Evolutionary conservation across 1,140 invertebrate genomes (phyloP), one percentile per base, ranked within the genome.

Genomic region (Argopecten irradians): DNA sequence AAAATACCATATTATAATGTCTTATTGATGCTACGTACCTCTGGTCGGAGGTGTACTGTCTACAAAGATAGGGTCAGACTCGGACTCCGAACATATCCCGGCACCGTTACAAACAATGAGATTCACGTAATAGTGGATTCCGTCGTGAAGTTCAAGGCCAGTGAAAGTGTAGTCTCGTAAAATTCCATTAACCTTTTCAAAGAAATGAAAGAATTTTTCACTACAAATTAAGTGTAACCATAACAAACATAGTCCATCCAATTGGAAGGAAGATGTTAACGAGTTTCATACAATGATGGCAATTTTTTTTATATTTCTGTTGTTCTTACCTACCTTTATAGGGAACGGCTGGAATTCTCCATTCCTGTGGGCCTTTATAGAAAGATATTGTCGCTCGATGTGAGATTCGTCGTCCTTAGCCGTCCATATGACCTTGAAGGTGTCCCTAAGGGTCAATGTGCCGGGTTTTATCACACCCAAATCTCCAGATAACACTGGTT

Each of bases 101-200:
- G 92, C 92, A 36, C 90, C 82, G 82, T 93, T 93, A 84, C 92
- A 93, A 14, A 84, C 84, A 5, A 90, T 91, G 32, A 93, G 82
- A 19, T 84, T 92, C 3, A 92, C 92, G 43, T 86, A 89, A 35
- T 93, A 93, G 19, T 36, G 39, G 34, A 90, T 89, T 5, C 91
- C 92, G 83, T 93, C 92, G 86, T 93, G 91, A 0, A 93, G 87
- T 11, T 87, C 39, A n/a, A 93, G 86, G 19, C 85, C 33, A 9
- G 85, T 90, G 41, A 92, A 91, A 0, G 87, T 89, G 35, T 90
- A 91, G 19, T 89, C 85, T 55, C 84, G 71, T 11, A 90, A 32
- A 11, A 91, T 86, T 13, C 89, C 91, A 46, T 91, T 90, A 5
- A 90, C 84, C 92, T 93, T 33, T 34, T 9, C 41, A 36, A 71